A percentile compares a stretch with the other conserved stretches of the same genome.
phyloP scores from a whole-genome alignment of 2,888 invertebrate species.

The Nineta flava region DNA sequence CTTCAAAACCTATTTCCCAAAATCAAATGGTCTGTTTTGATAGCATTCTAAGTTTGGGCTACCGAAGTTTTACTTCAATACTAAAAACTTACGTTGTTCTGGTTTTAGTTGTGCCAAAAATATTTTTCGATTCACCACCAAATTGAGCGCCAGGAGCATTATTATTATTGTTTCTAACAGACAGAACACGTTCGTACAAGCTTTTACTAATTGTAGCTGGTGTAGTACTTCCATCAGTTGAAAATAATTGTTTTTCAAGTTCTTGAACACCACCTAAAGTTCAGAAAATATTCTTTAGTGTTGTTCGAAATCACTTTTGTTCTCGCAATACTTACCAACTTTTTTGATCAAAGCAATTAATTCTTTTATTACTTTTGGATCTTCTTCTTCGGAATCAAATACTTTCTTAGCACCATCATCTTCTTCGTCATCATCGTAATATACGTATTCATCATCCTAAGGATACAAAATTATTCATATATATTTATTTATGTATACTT shows the following conservation, averaged over 20 bases:
- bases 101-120: too few relatives aligned
- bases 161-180: slow-evolving; percentile 12
- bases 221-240: slow-evolving; percentile 39
- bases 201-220: slow-evolving; percentile 55
- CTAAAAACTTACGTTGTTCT: not conserved
- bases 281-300: slow-evolving; percentile 7
- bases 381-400: slow-evolving; percentile 42
- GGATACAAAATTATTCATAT: not conserved
- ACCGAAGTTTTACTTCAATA: too few relatives aligned
- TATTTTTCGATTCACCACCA: too few relatives aligned
- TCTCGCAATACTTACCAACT: slow-evolving; percentile 40
- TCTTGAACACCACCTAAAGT: slow-evolving; percentile 66
- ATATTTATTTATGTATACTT: not conserved
- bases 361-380: slow-evolving; percentile 66
- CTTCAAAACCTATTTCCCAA: too few relatives aligned
- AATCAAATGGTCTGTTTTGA: too few relatives aligned
- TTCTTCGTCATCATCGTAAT: slow-evolving; percentile 32
- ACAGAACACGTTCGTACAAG: slow-evolving; percentile 59
- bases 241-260: slow-evolving; percentile 55
- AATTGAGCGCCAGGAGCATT: too few relatives aligned
- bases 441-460: slow-evolving; percentile 32
- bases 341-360: slow-evolving; percentile 70
- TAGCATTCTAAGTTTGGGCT: too few relatives aligned
- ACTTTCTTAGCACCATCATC: slow-evolving; percentile 20
- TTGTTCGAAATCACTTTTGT: not conserved